These are phyloP conservation scores for Melierax canorus DNA, from an alignment of 2,113 vertebrate species.

Conservation along the genomic window DNA sequence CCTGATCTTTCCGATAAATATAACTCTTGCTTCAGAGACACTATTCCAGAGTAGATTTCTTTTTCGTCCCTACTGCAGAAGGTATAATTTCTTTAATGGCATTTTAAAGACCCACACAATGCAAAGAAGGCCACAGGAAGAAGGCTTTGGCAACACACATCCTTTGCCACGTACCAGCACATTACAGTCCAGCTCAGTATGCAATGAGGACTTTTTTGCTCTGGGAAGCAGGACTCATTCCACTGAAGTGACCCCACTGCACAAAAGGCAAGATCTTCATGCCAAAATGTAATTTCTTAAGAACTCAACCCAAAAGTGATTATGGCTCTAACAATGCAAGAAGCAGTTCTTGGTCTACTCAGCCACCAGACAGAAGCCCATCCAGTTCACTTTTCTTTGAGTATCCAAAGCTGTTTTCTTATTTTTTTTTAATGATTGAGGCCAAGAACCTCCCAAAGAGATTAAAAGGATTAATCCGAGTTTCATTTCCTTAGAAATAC, in stretches of 20 bases:
- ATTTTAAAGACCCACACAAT: neutral
- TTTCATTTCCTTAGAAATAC: slow-evolving; percentile 4
- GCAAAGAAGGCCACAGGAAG: neutral
- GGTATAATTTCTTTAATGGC: neutral
- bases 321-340: neutral
- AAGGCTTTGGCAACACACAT: neutral
- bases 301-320: neutral
- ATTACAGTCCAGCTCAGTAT: neutral
- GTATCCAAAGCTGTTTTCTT: neutral
- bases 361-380: neutral
- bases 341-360: neutral
- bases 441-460: neutral
- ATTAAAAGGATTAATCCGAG: neutral
- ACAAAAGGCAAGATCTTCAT: neutral
- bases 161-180: neutral
- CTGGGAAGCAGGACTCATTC: neutral
- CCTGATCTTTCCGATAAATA: neutral
- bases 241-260: neutral
- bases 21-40: neutral
- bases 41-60: neutral
- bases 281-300: neutral
- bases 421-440: neutral
- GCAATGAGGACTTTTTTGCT: neutral
- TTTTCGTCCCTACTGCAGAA: neutral
- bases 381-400: neutral